A percentile compares a stretch with the other conserved stretches of the same genome.
phyloP scores from a whole-genome alignment of 1,140 invertebrate species.

The Bathynomus jamesi region DNA sequence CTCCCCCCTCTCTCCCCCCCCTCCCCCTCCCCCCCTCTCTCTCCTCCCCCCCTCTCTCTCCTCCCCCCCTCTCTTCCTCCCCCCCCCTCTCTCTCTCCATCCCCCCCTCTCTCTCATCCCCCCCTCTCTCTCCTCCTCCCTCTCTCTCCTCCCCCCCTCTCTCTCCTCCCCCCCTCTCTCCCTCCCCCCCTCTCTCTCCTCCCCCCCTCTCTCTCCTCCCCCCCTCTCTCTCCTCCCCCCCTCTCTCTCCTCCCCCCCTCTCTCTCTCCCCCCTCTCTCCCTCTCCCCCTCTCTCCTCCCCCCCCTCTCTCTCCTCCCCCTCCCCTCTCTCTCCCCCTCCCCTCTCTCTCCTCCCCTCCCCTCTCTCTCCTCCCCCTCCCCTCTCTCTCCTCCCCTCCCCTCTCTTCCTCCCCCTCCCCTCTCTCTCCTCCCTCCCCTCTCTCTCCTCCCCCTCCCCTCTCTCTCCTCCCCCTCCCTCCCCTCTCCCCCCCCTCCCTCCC shows the following conservation, averaged over 20 bases:
- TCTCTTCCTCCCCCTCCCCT: background rate
- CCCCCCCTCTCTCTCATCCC: background rate
- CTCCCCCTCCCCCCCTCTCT: background rate
- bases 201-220: background rate
- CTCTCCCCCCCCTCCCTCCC: background rate
- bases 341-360: background rate
- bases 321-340: background rate
- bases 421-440: background rate
- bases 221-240: background rate
- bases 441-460: background rate
- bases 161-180: background rate
- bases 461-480: background rate
- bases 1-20: background rate
- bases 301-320: background rate
- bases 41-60: background rate
- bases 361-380: background rate
- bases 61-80: background rate
- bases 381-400: constrained; percentile 1
- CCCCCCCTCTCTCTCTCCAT: background rate
- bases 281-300: background rate
- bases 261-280: background rate
- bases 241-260: background rate
- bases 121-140: background rate
- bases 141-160: background rate
- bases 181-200: background rate